Percentiles rank a stretch among this genome's conserved stretches.
Conservation (phyloP, 2,113 vertebrate species). For the Alethe castanea region DNA sequence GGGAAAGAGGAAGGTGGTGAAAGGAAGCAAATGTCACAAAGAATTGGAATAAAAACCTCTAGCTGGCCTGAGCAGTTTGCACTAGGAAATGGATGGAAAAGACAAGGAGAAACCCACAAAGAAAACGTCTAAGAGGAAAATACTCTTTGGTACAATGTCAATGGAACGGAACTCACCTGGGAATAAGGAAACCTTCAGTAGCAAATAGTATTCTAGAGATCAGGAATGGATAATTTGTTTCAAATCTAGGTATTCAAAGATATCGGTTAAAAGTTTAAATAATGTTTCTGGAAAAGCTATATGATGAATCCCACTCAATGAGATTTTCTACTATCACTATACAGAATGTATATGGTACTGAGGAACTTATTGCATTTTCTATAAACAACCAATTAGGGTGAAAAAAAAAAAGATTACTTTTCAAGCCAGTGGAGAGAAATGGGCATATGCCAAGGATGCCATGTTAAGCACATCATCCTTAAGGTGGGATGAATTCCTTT, state of each 20-base stretch:
- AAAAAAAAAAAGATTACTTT: background rate
- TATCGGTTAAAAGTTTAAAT: background rate
- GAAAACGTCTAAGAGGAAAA: background rate
- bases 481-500: background rate
- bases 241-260: background rate
- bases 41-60: background rate
- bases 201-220: background rate
- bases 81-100: background rate
- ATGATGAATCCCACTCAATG: background rate
- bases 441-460: background rate
- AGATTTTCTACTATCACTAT: background rate
- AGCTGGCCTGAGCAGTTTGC: background rate
- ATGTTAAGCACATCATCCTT: background rate
- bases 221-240: background rate
- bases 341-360: background rate
- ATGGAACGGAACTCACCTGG: background rate
- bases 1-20: background rate
- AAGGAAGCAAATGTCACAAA: background rate
- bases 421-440: background rate
- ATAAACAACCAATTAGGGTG: background rate
- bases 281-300: background rate
- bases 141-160: background rate
- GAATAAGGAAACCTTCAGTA: background rate
- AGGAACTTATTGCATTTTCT: background rate
- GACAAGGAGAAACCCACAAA: background rate